A percentile compares a stretch with the other conserved stretches of the same genome.
These are phyloP conservation scores for Pristionchus exspectatus DNA, from an alignment of 2,888 invertebrate genomes.

Conservation along the genomic window DNA sequence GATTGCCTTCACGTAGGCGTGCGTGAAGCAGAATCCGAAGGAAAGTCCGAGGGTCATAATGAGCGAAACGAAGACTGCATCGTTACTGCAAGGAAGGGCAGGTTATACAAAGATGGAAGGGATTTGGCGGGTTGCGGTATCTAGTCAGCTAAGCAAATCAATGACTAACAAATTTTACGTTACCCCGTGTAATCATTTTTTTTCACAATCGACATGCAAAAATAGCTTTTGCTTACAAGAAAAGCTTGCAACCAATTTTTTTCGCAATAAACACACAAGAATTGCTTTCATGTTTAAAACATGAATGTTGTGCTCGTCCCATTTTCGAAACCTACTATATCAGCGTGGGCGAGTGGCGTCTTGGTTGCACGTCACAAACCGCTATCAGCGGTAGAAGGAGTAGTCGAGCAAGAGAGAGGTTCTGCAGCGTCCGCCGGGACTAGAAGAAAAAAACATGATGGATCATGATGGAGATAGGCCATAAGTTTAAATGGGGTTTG, in stretches of 20 bases:
- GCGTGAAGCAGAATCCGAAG: conserved; percentile 65
- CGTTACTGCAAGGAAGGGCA: conserved; percentile 28
- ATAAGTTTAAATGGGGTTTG: too few species aligned
- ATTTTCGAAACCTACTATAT: conserved; percentile 55
- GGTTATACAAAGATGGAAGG: too few species aligned
- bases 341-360: conserved; percentile 61
- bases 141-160: not conserved
- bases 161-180: too few species aligned
- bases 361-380: conserved; percentile 64
- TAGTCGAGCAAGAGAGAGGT: not conserved
- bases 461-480: too few species aligned
- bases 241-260: too few species aligned
- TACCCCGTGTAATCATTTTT: too few species aligned
- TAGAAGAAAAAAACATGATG: not conserved
- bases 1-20: conserved; percentile 61
- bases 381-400: conserved; percentile 58
- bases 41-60: conserved; percentile 64
- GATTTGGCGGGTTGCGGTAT: too few species aligned
- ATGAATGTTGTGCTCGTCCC: too few species aligned
- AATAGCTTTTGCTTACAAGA: too few species aligned
- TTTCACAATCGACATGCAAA: too few species aligned
- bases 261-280: too few species aligned
- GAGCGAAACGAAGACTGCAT: conserved; percentile 65
- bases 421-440: conserved; percentile 22
- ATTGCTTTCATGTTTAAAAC: too few species aligned